Evolutionary conservation across 2,797 vertebrate genomes (phyloP).

Genomic region (Poecilia wingei): DNA sequence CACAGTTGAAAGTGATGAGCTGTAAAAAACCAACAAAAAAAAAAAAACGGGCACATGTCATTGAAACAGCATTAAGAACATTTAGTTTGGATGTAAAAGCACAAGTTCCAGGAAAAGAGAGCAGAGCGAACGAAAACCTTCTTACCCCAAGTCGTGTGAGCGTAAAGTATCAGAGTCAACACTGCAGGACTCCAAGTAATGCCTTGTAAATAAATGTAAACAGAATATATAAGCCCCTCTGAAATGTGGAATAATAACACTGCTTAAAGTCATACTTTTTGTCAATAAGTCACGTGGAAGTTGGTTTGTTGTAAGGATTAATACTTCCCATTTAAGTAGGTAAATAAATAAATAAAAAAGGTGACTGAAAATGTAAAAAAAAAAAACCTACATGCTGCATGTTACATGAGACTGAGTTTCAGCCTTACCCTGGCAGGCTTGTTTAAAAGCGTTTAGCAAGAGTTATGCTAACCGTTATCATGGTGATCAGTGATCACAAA

Average conservation of each 20-base stretch:
- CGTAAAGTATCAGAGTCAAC: too few relatives aligned
- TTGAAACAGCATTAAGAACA: too few relatives aligned
- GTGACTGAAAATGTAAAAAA: neutral
- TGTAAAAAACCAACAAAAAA: too few relatives aligned
- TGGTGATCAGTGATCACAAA: neutral
- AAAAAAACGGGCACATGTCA: too few relatives aligned
- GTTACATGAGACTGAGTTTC: neutral
- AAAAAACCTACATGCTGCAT: neutral
- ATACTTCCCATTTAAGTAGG: neutral
- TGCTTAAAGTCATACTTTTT: neutral
- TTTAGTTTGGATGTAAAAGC: too few relatives aligned
- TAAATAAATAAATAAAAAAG: neutral
- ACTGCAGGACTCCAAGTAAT: too few relatives aligned
- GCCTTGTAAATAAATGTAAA: too few relatives aligned
- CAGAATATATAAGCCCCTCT: too few relatives aligned
- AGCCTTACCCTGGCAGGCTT: neutral
- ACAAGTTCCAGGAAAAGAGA: too few relatives aligned
- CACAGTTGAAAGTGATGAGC: too few relatives aligned
- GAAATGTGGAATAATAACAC: neutral
- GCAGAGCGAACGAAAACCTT: too few relatives aligned
- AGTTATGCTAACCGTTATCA: neutral
- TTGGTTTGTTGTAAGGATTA: neutral
- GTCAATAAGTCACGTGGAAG: neutral
- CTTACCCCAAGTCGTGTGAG: too few relatives aligned
- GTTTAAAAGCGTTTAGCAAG: neutral